Evolutionary conservation across 2,113 vertebrate genomes (phyloP), one percentile per base, ranked within the genome.

Genomic region (Piaya cayana): DNA sequence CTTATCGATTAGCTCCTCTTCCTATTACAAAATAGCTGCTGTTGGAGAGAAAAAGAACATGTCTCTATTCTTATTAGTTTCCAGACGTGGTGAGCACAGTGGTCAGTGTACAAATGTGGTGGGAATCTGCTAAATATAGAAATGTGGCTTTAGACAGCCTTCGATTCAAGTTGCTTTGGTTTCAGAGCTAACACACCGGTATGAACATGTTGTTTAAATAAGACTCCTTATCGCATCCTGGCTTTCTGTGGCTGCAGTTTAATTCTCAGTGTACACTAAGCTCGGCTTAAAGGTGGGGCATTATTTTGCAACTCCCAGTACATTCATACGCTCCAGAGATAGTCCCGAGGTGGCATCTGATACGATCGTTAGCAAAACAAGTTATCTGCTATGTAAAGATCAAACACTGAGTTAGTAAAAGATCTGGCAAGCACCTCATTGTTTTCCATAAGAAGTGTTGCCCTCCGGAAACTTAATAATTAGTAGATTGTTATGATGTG

Each of bases 341-440:
- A 94, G 79, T 94, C 81, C 81, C 59, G 9, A 82, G 72, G 91
- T 92, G 85, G 65, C 94, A 59, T 76, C 92, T 86, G 85, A 95
- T 92, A 91, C 1, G 21, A 91, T 93, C 91, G 22, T 79, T 95
- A 95, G 85, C 71, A 79, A 93, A 94, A 84, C 72, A 88, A 89
- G 55, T 93, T 89, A 85, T 60, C 93, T 96, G 91, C 93, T 93
- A 91, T 55, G 91, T 95, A 96, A 96, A 95, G 88, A 92, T 92
- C 82, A 92, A 92, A 75, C n/a, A 34, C 55, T 36, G 76, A 34
- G 93, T 93, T 83, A 45, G 56, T 20, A 17, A 76, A 30, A 84
- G 86, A 94, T 90, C 86, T 95, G 95, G 87, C 86, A 93, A 86
- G 94, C 88, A 34, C 84, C 72, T 75, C 14, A 69, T 85, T 93